phyloP scores from a whole-genome alignment of 2,888 invertebrate species.

The Oscheius myriophilus region DNA sequence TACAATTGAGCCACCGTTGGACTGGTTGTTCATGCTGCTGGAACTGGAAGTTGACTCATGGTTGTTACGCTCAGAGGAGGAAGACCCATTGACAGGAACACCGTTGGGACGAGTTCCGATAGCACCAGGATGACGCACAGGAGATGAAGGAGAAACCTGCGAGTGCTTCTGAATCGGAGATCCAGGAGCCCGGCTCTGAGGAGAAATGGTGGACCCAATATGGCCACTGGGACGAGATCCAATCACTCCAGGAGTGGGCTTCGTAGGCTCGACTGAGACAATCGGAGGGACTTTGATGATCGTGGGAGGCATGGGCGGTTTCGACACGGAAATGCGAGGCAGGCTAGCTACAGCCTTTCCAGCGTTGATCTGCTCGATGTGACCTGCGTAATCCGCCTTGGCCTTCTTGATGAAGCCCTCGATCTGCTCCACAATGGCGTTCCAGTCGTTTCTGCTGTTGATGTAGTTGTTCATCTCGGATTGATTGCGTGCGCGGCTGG shows the following conservation, averaged over 20 bases:
- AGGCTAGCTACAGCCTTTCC: slow-evolving; percentile 61
- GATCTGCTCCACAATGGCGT: slow-evolving; percentile 30
- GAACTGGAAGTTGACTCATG: background rate
- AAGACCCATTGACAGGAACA: slow-evolving; percentile 21
- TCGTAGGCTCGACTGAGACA: slow-evolving; percentile 35
- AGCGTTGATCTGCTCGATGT: slow-evolving; percentile 54
- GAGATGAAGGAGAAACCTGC: slow-evolving; percentile 28
- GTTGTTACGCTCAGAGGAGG: slow-evolving; percentile 11
- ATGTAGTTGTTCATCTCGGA: slow-evolving; percentile 20
- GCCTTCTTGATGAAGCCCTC: slow-evolving; percentile 41
- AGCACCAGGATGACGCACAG: slow-evolving; percentile 33
- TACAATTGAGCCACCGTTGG: slow-evolving; percentile 5
- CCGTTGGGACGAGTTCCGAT: slow-evolving; percentile 38
- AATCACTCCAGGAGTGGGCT: slow-evolving; percentile 36
- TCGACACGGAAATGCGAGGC: slow-evolving; percentile 56
- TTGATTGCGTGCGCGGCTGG: slow-evolving; percentile 12
- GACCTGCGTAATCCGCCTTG: slow-evolving; percentile 48
- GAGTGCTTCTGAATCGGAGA: slow-evolving; percentile 16
- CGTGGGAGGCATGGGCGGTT: slow-evolving; percentile 59
- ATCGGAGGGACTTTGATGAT: slow-evolving; percentile 36
- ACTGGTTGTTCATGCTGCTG: background rate
- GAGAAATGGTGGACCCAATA: slow-evolving; percentile 10
- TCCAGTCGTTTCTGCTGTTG: slow-evolving; percentile 33
- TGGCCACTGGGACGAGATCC: slow-evolving; percentile 24
- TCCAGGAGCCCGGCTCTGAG: slow-evolving; percentile 11